phyloP scores from a whole-genome alignment of 2,113 vertebrate genomes.

The Perognathus longimembris region DNA sequence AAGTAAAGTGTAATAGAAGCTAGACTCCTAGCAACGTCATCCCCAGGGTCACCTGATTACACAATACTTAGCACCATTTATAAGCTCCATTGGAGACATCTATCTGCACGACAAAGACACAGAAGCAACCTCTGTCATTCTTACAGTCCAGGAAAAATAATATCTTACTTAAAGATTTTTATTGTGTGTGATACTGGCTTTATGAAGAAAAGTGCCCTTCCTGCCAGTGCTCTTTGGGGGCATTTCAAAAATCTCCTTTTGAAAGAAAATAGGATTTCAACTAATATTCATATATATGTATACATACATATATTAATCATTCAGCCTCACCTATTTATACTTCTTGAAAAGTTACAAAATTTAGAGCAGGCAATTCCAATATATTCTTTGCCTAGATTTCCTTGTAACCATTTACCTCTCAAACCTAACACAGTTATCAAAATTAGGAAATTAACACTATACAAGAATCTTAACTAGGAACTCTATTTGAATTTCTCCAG shows the following conservation, averaged over 20 bases:
- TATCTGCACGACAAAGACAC: neutral
- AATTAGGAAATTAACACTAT: constrained; percentile 33
- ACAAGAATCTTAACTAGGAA: neutral
- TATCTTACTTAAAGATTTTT: constrained; percentile 28
- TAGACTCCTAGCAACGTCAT: constrained; percentile 41
- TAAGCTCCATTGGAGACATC: neutral
- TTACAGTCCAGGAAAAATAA: constrained; percentile 32
- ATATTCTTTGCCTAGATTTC: neutral
- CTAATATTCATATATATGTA: constrained; percentile 8
- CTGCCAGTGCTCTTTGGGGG: constrained; percentile 11
- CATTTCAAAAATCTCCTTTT: constrained; percentile 28
- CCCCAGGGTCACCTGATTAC: neutral
- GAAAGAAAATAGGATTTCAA: constrained; percentile 16
- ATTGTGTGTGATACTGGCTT: neutral
- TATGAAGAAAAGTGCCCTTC: neutral
- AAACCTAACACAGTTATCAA: constrained; percentile 28
- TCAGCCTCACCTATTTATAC: constrained; percentile 8
- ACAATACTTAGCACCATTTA: constrained; percentile 23
- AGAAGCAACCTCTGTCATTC: neutral
- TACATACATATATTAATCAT: neutral
- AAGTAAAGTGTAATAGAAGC: neutral
- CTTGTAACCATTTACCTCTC: constrained; percentile 20
- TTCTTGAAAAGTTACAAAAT: constrained; percentile 34
- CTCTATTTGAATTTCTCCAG: constrained; percentile 1
- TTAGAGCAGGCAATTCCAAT: neutral